Evolutionary conservation across 2,113 vertebrate genomes (phyloP), one percentile per base, ranked within the genome.

Genomic region (Plecotus auritus): DNA sequence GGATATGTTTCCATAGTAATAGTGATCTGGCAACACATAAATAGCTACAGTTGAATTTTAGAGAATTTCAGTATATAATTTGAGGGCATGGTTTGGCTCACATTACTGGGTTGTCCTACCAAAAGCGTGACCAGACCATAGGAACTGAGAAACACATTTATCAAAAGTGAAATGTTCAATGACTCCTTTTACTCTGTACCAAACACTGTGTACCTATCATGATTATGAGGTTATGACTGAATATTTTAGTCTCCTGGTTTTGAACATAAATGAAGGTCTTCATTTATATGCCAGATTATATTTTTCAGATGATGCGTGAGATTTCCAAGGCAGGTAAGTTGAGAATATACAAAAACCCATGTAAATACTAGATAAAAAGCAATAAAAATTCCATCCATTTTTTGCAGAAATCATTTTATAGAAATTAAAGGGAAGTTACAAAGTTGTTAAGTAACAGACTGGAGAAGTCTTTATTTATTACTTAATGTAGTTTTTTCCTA

Each of bases 11-110:
- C 88, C 73, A 92, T 94, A 85, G 85, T 78, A 93, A 92, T 93
- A 83, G 49, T 61, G 23, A 95, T 96, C 67, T 85, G 51, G 64
- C 51, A 90, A 95, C 54, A 82, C 78, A 94, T 93, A 95, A 96
- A 93, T 69, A 96, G 93, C 92, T 94, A 86, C 87, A 67, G 78
- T 92, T 93, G 85, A 88, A 95, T 92, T 93, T 95, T 90, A 92
- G 76, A 84, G 81, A 94, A 96, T 72, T 90, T 45, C 18, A 80
- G 66, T 88, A 28, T 97, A 35, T 96, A 97, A 97, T 97, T 97
- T 96, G 95, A 96, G 96, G 95, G 42, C 69, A 96, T 59, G 92
- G 85, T 90, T 97, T 97, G 97, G 93, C 94, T 94, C 20, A 1
- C 14, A 85, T 59, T 37, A 40, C 81, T 85, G 61, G 83, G 51